phyloP scores from a whole-genome alignment of 1,140 invertebrate species.

The Drosophila sturtevanti region DNA sequence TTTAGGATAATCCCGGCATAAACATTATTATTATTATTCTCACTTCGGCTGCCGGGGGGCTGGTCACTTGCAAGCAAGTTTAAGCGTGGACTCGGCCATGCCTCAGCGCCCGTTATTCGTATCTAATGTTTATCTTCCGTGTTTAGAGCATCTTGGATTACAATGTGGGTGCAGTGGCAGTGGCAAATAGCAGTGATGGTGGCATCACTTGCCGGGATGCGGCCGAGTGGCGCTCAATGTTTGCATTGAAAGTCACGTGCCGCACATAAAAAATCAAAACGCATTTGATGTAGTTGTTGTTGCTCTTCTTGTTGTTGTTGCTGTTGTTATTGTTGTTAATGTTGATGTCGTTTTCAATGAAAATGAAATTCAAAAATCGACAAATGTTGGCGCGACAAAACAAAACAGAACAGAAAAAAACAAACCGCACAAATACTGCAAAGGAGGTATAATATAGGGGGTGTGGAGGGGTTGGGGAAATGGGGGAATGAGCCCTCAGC shows the following conservation, averaged over 20 bases:
- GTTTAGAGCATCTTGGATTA: conserved; percentile 62
- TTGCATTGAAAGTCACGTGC: conserved; percentile 75
- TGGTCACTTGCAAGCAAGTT: conserved; percentile 24
- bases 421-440: conserved; percentile 1
- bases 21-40: background rate
- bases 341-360: conserved; percentile 57
- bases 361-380: conserved; percentile 73
- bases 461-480: background rate
- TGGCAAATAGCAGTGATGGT: background rate
- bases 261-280: conserved; percentile 67
- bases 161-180: conserved; percentile 36
- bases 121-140: conserved; percentile 76
- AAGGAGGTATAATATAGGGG: too few species aligned
- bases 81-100: conserved; percentile 48
- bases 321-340: conserved; percentile 29
- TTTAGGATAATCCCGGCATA: background rate
- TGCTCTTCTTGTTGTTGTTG: conserved; percentile 22
- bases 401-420: conserved; percentile 13
- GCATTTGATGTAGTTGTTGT: conserved; percentile 57
- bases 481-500: conserved; percentile 21
- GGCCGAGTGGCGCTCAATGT: conserved; percentile 71
- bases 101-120: conserved; percentile 47
- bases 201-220: conserved; percentile 41
- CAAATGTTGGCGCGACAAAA: conserved; percentile 60
- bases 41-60: conserved; percentile 21